These are phyloP conservation scores for Actinemys pallida DNA, from an alignment of 2,113 vertebrate species.

Conservation along the genomic window DNA sequence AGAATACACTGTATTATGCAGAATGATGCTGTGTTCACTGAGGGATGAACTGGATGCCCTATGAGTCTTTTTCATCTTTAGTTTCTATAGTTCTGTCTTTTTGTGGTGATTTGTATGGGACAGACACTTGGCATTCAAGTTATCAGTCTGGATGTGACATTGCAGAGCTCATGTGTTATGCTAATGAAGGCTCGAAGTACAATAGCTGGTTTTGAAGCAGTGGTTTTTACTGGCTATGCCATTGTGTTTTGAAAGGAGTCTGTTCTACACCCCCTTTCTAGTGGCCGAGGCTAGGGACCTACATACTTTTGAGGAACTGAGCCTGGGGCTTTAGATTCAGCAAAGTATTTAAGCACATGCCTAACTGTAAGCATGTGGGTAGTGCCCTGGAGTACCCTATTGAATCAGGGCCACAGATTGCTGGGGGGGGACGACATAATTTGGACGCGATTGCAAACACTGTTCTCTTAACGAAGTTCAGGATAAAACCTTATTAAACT, in stretches of 20 bases:
- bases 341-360: not conserved
- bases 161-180: not conserved
- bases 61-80: not conserved
- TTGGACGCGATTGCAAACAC: not conserved
- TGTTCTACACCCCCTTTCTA: not conserved
- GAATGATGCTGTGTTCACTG: not conserved
- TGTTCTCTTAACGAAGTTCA: not conserved
- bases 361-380: not conserved
- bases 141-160: not conserved
- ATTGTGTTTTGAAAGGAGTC: not conserved
- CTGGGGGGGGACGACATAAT: not conserved
- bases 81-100: not conserved
- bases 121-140: too few species aligned
- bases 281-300: not conserved
- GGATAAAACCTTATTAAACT: not conserved
- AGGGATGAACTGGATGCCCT: not conserved
- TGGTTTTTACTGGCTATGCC: not conserved
- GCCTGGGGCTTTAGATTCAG: too few species aligned
- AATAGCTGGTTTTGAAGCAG: not conserved
- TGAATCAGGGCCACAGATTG: not conserved
- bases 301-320: not conserved
- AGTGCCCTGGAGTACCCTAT: not conserved
- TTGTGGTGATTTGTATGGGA: not conserved
- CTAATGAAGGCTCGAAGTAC: not conserved
- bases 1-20: too few species aligned